These are phyloP conservation scores for Odontomachus brunneus DNA, from an alignment of 1,140 invertebrate genomes.

Conservation along the genomic window DNA sequence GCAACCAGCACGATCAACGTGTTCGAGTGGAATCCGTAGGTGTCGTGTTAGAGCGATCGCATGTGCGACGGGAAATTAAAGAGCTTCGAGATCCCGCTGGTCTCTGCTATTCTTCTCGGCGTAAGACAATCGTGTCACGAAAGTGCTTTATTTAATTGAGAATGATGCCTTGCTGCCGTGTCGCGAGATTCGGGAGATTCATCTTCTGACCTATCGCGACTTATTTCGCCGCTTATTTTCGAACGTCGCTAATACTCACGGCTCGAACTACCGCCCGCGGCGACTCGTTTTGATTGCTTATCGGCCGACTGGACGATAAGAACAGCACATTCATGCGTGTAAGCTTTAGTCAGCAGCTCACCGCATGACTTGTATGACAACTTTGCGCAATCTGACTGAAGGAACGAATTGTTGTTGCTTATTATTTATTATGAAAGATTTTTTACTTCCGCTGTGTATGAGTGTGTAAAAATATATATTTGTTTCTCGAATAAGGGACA, in stretches of 20 bases:
- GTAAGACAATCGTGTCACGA: slow-evolving; percentile 23
- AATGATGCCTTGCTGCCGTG: slow-evolving; percentile 67
- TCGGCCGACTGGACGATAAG: not conserved
- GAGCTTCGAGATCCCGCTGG: not conserved
- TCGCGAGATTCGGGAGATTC: slow-evolving; percentile 6
- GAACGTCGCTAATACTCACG: slow-evolving; percentile 22
- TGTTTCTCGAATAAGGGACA: no score
- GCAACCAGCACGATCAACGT: no score
- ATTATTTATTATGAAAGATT: no score
- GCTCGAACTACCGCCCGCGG: slow-evolving; percentile 23
- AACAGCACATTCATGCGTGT: not conserved
- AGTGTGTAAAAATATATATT: no score
- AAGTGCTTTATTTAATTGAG: slow-evolving; percentile 68
- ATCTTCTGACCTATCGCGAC: slow-evolving; percentile 41
- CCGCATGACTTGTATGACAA: slow-evolving; percentile 8
- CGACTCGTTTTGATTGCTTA: slow-evolving; percentile 52
- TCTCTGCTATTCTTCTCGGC: slow-evolving; percentile 47
- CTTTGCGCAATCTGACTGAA: no score
- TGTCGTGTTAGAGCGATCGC: not conserved
- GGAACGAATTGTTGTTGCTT: no score
- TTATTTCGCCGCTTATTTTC: no score
- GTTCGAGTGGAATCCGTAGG: no score
- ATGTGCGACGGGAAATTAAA: not conserved
- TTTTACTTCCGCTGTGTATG: no score
- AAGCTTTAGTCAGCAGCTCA: not conserved